Evolutionary conservation across 2,888 invertebrate species (phyloP).

Genomic region (Tethea ocularis): DNA sequence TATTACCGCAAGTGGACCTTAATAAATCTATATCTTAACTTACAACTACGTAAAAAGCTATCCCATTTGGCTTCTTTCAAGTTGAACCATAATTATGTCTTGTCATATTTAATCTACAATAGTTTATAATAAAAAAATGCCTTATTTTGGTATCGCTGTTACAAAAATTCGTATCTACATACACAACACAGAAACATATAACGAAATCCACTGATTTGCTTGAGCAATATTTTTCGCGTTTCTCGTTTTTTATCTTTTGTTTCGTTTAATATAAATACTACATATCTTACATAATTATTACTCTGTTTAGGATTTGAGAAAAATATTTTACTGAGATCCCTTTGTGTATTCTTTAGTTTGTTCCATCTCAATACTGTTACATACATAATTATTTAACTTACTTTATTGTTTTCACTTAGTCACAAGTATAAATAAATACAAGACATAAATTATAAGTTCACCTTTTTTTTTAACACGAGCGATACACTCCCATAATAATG

Average conservation of each 20-base stretch:
- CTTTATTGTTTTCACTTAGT: conserved; percentile 42
- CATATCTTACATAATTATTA: conserved; percentile 59
- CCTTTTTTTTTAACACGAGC: conserved; percentile 71
- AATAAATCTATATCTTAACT: conserved; percentile 42
- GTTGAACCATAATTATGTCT: conserved; percentile 82
- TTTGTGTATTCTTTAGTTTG: conserved; percentile 67
- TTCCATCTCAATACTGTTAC: conserved; percentile 69
- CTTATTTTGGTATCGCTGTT: conserved; percentile 77
- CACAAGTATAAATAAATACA: conserved; percentile 56
- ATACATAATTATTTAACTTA: conserved; percentile 45
- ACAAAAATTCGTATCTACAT: conserved; percentile 55
- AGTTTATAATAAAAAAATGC: conserved; percentile 60
- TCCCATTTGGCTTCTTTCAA: conserved; percentile 83
- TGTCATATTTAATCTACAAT: conserved; percentile 62
- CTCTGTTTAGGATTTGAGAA: conserved; percentile 57
- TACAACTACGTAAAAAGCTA: conserved; percentile 68
- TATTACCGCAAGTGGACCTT: conserved; percentile 25
- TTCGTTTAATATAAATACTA: conserved; percentile 45
- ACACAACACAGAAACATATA: conserved; percentile 36
- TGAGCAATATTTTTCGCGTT: conserved; percentile 42
- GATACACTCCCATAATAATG: conserved; percentile 56
- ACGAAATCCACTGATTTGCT: conserved; percentile 36
- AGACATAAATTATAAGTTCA: conserved; percentile 78
- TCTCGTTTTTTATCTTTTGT: conserved; percentile 18
- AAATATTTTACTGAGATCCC: conserved; percentile 75